Evolutionary conservation across 1,140 invertebrate genomes (phyloP).

Genomic region (Leguminivora glycinivorella): DNA sequence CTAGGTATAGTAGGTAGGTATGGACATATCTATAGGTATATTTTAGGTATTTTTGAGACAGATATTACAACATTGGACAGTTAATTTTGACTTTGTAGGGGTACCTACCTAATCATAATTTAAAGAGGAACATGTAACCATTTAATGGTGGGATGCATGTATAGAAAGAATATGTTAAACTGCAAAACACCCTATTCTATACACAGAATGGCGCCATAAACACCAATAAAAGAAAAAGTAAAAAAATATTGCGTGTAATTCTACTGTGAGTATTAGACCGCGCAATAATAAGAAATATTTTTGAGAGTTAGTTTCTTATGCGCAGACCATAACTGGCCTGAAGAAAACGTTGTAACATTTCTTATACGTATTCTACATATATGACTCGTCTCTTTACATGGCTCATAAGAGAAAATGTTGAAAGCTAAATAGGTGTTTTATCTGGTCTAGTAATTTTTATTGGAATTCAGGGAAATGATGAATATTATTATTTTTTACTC

Average conservation of each 20-base stretch:
- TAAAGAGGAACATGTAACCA: too few relatives aligned
- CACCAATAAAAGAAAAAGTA: not conserved
- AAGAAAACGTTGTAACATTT: not conserved
- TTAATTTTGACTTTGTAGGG: too few relatives aligned
- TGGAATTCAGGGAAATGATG: conserved; percentile 5
- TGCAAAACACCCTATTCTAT: not conserved
- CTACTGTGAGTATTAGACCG: not conserved
- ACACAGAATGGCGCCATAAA: not conserved
- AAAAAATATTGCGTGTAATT: conserved; percentile 4
- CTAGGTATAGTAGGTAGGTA: too few relatives aligned
- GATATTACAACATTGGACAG: too few relatives aligned
- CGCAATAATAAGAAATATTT: not conserved
- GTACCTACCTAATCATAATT: too few relatives aligned
- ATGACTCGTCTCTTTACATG: not conserved
- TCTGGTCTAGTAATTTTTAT: not conserved
- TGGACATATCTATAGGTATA: too few relatives aligned
- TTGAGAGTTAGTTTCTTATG: not conserved
- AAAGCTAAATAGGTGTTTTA: not conserved
- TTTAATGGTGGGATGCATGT: too few relatives aligned
- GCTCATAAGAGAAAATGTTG: not conserved
- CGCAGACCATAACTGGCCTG: not conserved
- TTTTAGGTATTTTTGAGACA: too few relatives aligned
- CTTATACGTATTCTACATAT: conserved; percentile 3
- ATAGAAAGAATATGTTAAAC: too few relatives aligned
- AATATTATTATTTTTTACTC: not conserved